phyloP scores from a whole-genome alignment of 2,113 vertebrate species.

The Brachyistius frenatus region DNA sequence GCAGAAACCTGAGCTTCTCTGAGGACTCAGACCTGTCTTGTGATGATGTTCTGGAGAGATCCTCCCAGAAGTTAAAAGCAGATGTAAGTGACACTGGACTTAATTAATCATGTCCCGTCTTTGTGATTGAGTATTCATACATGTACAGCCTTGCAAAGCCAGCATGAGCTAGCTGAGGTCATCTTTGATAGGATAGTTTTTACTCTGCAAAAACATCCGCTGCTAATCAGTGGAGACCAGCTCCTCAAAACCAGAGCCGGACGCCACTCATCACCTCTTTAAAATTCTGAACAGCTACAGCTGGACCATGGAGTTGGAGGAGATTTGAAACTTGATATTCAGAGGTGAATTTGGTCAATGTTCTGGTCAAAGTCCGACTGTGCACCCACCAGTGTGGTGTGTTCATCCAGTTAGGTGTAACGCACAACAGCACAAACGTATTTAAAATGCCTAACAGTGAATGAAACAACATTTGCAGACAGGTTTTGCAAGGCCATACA shows the following conservation, averaged over 20 bases:
- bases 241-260: not conserved
- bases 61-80: constrained; percentile 94
- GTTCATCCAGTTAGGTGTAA: not conserved
- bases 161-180: not conserved
- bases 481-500: constrained; percentile 1
- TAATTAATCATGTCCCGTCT: not conserved
- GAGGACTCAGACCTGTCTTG: constrained; percentile 98
- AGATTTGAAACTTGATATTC: no score
- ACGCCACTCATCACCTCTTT: no score
- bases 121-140: not conserved
- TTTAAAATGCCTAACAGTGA: not conserved
- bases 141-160: not conserved
- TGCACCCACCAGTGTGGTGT: no score
- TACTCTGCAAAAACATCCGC: not conserved
- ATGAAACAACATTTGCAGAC: not conserved
- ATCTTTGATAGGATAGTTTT: not conserved
- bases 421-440: not conserved
- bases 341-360: no score
- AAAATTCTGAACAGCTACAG: no score
- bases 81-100: constrained; percentile 85
- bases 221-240: not conserved
- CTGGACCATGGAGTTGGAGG: no score
- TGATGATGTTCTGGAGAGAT: constrained; percentile 92
- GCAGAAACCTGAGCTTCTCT: constrained; percentile 93
- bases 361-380: no score